Base-by-base conservation (phyloP, 2,797 vertebrate genomes). In the Pipistrellus pipistrellus region DNA sequence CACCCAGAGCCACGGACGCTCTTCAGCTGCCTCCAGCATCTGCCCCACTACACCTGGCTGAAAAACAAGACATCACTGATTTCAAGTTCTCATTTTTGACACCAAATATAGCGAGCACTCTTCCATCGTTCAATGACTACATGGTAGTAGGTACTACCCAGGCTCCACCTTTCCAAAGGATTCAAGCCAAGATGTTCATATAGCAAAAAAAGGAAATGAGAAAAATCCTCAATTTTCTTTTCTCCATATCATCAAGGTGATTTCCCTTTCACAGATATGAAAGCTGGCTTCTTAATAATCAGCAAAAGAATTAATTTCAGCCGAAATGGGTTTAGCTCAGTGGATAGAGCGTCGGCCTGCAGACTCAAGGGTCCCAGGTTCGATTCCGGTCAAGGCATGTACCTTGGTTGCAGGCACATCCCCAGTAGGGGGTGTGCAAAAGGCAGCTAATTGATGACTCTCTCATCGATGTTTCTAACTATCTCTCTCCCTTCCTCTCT, bases 1-100 rank as follows among this genome's bases (percentile, higher is more conserved):
- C 9, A 99, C 97, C 99, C 99, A 99, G 69, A 99, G 99, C 99
- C 99, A 99, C 0, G 99, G 99, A 76, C 99, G 98, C 96, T 99
- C 99, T 96, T 99, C 99, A 7, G 99, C 99, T 4, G 99, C 99
- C 1, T 97, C 98, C 94, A 99, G 97, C 99, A 99, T 99, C 98
- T 99, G 99, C 38, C 98, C 98, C 15, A 99, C 99, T 72, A 99
- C 98, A 57, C 99, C 99, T 3, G 99, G 99, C 99, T 99, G 90
- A 1, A 97, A 98, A 81, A 97, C 5, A 97, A 96, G 8, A 93
- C 51, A 25, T 1, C 11, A 21, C 3, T 20, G 13, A 44, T 6
- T 32, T 10, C n/a, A 81, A 13, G 18, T 48, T 86, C 51, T 44
- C 13, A 44, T 5, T 57, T 87, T 8, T 23, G n/a, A 85, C 85